Conservation (phyloP, 2,888 invertebrate species). For the Hypomecis atomaria region DNA sequence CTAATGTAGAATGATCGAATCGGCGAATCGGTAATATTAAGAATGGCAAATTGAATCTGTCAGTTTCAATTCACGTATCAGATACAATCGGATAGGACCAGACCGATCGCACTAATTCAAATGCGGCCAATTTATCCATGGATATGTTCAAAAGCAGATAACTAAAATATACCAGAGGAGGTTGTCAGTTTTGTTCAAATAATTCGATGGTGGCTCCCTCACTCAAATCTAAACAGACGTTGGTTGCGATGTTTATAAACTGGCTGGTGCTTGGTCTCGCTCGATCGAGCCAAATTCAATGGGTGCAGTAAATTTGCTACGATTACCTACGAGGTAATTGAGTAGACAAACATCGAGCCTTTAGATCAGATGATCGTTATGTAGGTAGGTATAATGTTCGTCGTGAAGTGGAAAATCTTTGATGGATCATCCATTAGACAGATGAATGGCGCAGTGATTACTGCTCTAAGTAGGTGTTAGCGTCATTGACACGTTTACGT, state of each 20-base stretch:
- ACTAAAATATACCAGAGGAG: neutral
- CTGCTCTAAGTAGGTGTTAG: too few relatives aligned
- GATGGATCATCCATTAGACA: too few relatives aligned
- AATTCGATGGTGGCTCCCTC: neutral
- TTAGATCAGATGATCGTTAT: neutral
- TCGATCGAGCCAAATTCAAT: conserved; percentile 5
- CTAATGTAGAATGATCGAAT: too few relatives aligned
- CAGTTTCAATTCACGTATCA: conserved; percentile 32
- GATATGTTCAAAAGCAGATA: neutral
- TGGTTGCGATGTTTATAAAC: neutral
- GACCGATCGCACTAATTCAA: conserved; percentile 17
- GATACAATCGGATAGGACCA: conserved; percentile 4
- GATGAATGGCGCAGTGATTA: too few relatives aligned
- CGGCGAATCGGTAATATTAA: neutral
- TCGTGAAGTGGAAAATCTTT: too few relatives aligned
- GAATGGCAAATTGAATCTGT: conserved; percentile 26
- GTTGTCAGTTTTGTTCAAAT: neutral
- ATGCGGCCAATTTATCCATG: neutral
- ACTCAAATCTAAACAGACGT: neutral
- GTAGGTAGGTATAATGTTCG: too few relatives aligned
- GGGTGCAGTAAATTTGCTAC: conserved; percentile 5
- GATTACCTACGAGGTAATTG: neutral
- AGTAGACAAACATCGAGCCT: neutral
- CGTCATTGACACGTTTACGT: too few relatives aligned
- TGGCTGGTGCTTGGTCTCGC: neutral